phyloP scores from a whole-genome alignment of 2,888 invertebrate species.

The Machimus atricapillus region DNA sequence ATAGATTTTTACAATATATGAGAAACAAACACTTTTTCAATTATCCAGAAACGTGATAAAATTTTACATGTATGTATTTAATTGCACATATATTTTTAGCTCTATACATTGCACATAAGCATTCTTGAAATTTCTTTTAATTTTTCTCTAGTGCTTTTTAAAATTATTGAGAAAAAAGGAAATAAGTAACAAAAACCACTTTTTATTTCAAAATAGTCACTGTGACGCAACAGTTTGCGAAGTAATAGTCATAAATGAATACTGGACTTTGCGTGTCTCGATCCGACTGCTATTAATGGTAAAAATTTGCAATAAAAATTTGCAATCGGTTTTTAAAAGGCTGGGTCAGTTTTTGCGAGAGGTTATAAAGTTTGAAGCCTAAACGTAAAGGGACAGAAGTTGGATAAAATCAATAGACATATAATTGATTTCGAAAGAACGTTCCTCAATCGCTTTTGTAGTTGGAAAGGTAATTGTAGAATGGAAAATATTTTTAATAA shows the following conservation, averaged over 20 bases:
- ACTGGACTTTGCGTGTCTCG: neutral
- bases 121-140: neutral
- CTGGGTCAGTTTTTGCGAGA: neutral
- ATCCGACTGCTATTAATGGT: neutral
- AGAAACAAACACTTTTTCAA: neutral
- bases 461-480: neutral
- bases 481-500: neutral
- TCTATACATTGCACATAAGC: neutral
- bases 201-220: neutral
- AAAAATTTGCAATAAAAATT: neutral
- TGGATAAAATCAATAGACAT: neutral
- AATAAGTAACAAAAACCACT: neutral
- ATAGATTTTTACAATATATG: neutral
- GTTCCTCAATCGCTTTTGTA: neutral
- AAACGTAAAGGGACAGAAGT: neutral
- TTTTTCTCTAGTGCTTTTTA: neutral
- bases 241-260: neutral
- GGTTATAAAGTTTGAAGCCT: neutral
- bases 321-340: neutral
- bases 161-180: neutral
- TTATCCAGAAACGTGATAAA: neutral
- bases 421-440: neutral
- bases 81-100: neutral
- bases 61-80: neutral
- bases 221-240: neutral